These are phyloP conservation scores for Oreonectes daqikongensis DNA, from an alignment of 2,797 vertebrate species.

Conservation along the genomic window DNA sequence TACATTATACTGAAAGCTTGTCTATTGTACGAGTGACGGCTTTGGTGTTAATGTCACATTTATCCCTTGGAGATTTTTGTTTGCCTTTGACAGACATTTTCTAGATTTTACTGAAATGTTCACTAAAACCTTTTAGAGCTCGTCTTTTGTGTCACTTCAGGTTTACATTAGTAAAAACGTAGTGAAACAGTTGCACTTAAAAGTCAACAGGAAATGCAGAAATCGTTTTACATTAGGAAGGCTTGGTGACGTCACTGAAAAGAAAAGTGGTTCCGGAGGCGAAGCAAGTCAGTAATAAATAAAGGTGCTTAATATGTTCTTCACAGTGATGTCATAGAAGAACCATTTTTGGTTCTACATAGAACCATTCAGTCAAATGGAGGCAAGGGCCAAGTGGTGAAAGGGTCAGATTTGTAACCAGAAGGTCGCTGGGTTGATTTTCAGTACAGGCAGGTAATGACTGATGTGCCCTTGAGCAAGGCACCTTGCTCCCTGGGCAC, in stretches of 20 bases:
- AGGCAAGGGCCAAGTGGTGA: no score
- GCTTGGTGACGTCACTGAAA: background rate
- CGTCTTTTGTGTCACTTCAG: background rate
- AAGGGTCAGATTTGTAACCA: no score
- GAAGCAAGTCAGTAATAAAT: no score
- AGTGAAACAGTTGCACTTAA: background rate
- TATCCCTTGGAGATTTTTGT: constrained; percentile 21
- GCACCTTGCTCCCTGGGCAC: no score
- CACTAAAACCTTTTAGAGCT: background rate
- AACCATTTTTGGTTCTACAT: no score
- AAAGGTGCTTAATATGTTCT: no score
- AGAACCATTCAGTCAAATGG: no score
- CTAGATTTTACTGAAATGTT: background rate
- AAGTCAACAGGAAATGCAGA: background rate
- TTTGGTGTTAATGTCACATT: constrained; percentile 38
- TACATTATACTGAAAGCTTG: constrained; percentile 25
- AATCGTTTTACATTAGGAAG: background rate
- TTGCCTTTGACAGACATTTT: constrained; percentile 19
- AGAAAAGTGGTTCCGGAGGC: no score
- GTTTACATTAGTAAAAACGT: background rate
- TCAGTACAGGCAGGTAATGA: no score
- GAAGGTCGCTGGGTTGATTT: no score
- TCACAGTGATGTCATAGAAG: no score
- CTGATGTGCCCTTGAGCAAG: no score
- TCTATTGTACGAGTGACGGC: constrained; percentile 3